A percentile compares a stretch with the other conserved stretches of the same genome.
These are phyloP conservation scores for Botrylloides violaceus DNA, from an alignment of 23 tunicate species.

Conservation along the genomic window DNA sequence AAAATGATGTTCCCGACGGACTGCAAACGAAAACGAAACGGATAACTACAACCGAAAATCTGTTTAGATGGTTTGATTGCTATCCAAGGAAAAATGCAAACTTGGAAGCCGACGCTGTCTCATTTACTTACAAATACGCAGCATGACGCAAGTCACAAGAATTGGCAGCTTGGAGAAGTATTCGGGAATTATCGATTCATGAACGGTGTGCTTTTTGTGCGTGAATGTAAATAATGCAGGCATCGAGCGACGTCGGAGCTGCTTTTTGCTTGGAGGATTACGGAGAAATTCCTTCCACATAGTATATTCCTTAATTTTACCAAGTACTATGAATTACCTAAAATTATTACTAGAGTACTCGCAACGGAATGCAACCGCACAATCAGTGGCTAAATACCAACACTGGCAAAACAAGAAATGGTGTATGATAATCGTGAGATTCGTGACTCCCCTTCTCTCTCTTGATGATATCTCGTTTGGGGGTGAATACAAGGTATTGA, in stretches of 20 bases:
- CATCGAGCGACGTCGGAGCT: constrained; percentile 12
- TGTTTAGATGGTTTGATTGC: too few species aligned
- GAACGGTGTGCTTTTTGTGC: not conserved
- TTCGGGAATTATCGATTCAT: not conserved
- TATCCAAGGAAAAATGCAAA: too few species aligned
- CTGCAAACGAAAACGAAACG: constrained; percentile 19
- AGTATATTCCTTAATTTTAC: not conserved
- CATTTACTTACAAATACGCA: constrained; percentile 15
- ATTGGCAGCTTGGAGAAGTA: not conserved
- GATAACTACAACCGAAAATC: constrained; percentile 1
- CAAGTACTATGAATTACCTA: not conserved
- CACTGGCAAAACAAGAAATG: too few species aligned
- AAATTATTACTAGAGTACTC: too few species aligned
- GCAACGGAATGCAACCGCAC: too few species aligned
- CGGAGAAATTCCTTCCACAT: constrained; percentile 25
- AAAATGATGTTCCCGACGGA: constrained; percentile 66
- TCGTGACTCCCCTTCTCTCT: too few species aligned
- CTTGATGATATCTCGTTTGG: too few species aligned
- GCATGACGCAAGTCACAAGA: constrained; percentile 11
- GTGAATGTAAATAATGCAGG: constrained; percentile 5
- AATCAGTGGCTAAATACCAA: too few species aligned
- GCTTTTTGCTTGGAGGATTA: not conserved
- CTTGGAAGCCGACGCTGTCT: not conserved
- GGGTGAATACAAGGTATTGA: too few species aligned
- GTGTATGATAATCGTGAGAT: too few species aligned